Conservation (phyloP, 2,888 invertebrate species). For the Drosophila subquinaria region DNA sequence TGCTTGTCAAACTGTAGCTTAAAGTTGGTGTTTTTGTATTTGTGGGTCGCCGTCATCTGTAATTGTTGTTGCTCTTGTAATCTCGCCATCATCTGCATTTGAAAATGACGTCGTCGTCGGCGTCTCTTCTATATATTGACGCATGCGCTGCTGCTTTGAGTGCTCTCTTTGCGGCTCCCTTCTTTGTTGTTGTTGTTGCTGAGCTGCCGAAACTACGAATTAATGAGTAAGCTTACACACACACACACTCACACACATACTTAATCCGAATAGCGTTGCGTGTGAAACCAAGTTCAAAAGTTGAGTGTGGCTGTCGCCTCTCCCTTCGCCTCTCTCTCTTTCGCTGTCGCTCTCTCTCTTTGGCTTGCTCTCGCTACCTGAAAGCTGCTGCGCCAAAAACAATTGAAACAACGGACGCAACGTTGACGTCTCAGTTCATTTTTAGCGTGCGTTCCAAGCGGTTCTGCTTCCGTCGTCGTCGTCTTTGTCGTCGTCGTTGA, state of each 20-base stretch:
- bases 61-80: conserved; percentile 31
- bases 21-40: conserved; percentile 6
- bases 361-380: conserved; percentile 33
- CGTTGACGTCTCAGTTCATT: conserved; percentile 65
- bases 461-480: conserved; percentile 59
- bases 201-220: conserved; percentile 37
- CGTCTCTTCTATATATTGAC: conserved; percentile 20
- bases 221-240: conserved; percentile 35
- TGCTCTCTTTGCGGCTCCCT: conserved; percentile 8
- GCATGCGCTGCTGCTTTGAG: conserved; percentile 43
- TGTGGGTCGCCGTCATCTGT: conserved; percentile 25
- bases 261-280: conserved; percentile 30
- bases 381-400: conserved; percentile 69
- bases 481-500: conserved; percentile 16
- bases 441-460: conserved; percentile 66
- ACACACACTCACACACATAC: conserved; percentile 16
- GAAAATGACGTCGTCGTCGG: conserved; percentile 65
- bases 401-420: conserved; percentile 38
- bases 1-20: conserved; percentile 37
- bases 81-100: conserved; percentile 33
- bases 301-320: conserved; percentile 23
- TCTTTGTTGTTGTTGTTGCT: conserved; percentile 22
- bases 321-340: conserved; percentile 1
- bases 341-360: conserved; percentile 23
- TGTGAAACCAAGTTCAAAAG: conserved; percentile 74